Evolutionary conservation across 2,888 invertebrate species (phyloP), one percentile per base, ranked within the genome.

Genomic region (Pterostichus niger): DNA sequence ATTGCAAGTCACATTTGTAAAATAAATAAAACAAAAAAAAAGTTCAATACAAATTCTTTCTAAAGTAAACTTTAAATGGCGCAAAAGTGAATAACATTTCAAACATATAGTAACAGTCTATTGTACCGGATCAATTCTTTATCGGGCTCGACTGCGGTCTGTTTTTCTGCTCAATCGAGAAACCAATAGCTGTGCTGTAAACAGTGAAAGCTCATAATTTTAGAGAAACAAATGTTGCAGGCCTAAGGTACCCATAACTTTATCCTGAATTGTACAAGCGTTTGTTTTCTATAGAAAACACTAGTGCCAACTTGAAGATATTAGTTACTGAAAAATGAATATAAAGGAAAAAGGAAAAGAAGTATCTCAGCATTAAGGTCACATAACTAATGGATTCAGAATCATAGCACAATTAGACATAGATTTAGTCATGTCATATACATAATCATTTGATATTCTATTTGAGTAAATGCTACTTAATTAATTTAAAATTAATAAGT

Each of bases 111-210:
- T 54, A 54, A 54, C 54, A 54, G 17, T 11, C 15, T 15, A 54
- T 15, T 68, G 68, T 68, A 68, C 40, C 59, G 40, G 13, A 40
- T 68, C 68, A 44, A 15, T 68, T 68, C 35, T 35, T 15, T 40
- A 68, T 35, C 68, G 35, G 7, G 54, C 13, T 17, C 54, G 54
- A 15, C 54, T 9, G 15, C 17, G 54, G 54, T 54, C 6, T 54
- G 54, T 54, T 54, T 54, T 54, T 54, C 17, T 54, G 54, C 17
- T 15, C 54, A 54, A 17, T 17, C 17, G 15, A 9, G 54, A 54
- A 13, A 3, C 17, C 54, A 17, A 68, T 15, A 68, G 68, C 68
- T 15, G n/a, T 11, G 33, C 68, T 15, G 35, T 68, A 68, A 68
- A 68, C 35, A 68, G 7, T 13, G 31, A 13, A 31, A 68, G 44